phyloP scores from a whole-genome alignment of 2,113 vertebrate genomes.

The Raja brachyura region DNA sequence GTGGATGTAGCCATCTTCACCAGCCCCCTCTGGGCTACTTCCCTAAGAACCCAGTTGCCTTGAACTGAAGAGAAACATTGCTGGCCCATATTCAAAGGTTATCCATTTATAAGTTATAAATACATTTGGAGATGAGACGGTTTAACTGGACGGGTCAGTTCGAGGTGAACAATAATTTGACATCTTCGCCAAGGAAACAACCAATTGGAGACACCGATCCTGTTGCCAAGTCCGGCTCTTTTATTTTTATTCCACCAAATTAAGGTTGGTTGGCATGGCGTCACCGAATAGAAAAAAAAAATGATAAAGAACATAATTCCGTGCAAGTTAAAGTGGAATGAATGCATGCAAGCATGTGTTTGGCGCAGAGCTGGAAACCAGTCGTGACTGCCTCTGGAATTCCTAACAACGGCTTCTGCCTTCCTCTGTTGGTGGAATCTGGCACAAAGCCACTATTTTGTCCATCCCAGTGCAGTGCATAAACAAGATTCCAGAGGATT shows the following conservation, averaged over 20 bases:
- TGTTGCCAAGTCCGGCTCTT: background rate
- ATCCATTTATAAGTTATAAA: no score
- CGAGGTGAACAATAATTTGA: background rate
- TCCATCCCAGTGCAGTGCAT: background rate
- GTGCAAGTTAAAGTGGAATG: background rate
- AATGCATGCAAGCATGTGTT: background rate
- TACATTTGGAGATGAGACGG: no score
- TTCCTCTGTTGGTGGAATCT: background rate
- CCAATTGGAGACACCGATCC: background rate
- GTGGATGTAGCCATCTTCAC: no score
- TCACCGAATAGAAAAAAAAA: background rate
- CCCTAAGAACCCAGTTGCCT: no score
- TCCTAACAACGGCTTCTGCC: background rate
- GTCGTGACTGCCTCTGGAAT: background rate
- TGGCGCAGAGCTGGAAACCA: no score
- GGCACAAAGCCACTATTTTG: background rate
- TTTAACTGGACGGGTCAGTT: no score
- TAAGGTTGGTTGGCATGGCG: background rate
- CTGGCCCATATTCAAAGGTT: no score
- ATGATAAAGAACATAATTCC: background rate
- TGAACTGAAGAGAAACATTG: no score
- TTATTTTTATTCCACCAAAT: background rate
- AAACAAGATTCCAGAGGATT: slow-evolving; percentile 32
- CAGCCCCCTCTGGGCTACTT: no score
- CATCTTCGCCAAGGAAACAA: background rate